Conservation (phyloP, 2,888 invertebrate species). For the Limenitis camilla region DNA sequence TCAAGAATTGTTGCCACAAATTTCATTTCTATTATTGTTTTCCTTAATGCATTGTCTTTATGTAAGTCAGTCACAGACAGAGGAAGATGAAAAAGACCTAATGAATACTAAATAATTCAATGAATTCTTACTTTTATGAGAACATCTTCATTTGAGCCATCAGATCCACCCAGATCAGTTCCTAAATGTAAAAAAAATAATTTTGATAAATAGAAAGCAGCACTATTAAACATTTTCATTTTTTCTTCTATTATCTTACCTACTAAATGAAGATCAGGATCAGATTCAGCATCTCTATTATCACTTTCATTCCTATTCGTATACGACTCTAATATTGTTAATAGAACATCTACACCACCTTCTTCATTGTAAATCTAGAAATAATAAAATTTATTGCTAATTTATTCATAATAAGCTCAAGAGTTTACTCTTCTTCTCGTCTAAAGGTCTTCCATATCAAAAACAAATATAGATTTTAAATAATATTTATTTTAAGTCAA, state of each 20-base stretch:
- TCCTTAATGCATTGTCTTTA: too few relatives aligned
- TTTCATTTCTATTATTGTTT: too few relatives aligned
- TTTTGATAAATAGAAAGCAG: neutral
- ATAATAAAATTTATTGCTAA: neutral
- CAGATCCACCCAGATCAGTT: conserved; percentile 65
- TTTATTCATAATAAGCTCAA: too few relatives aligned
- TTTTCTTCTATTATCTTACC: conserved; percentile 34
- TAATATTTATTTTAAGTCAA: too few relatives aligned
- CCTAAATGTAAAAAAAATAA: conserved; percentile 37
- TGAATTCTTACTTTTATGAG: conserved; percentile 75
- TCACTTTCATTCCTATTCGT: conserved; percentile 54
- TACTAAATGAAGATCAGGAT: conserved; percentile 55
- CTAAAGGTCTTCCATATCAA: too few relatives aligned
- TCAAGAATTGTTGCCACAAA: too few relatives aligned
- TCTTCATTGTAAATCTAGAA: conserved; percentile 63
- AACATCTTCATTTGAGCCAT: conserved; percentile 78
- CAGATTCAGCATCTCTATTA: conserved; percentile 37
- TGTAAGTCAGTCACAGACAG: too few relatives aligned
- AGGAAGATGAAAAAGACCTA: neutral
- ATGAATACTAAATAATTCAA: neutral
- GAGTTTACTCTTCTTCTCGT: too few relatives aligned
- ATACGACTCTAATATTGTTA: conserved; percentile 70
- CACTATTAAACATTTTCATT: neutral
- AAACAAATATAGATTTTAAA: too few relatives aligned
- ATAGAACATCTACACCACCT: conserved; percentile 61